phyloP scores from a whole-genome alignment of 37 sponge, comb jelly and placozoan genomes.

The Mnemiopsis leidyi region DNA sequence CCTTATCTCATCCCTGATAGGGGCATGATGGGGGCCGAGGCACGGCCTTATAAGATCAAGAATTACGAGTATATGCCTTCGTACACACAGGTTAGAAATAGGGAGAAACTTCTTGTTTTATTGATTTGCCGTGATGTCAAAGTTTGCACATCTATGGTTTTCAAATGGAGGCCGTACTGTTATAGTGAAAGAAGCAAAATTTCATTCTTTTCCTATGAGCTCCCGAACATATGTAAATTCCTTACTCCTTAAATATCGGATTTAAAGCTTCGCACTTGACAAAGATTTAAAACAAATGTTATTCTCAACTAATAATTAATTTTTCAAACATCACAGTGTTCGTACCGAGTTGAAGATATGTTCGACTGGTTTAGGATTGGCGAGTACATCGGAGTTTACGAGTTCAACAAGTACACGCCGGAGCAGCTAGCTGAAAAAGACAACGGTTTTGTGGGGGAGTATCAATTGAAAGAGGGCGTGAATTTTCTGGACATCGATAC shows the following conservation, averaged over 20 bases:
- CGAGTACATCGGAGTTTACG: background rate
- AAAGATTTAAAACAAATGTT: too few species aligned
- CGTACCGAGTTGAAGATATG: conserved; percentile 12
- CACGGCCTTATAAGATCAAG: background rate
- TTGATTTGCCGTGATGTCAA: too few species aligned
- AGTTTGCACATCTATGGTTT: too few species aligned
- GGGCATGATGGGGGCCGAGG: background rate
- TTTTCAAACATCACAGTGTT: conserved; percentile 7
- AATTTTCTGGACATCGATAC: background rate
- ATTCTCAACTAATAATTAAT: too few species aligned
- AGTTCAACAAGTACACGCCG: too few species aligned
- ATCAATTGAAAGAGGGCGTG: background rate
- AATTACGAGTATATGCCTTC: background rate
- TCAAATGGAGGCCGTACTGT: too few species aligned
- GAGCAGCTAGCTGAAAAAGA: background rate
- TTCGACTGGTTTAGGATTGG: background rate
- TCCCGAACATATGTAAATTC: too few species aligned
- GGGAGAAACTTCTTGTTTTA: too few species aligned
- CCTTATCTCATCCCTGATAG: background rate
- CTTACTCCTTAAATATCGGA: too few species aligned
- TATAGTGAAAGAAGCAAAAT: too few species aligned
- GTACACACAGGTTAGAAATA: conserved; percentile 13
- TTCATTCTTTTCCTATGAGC: too few species aligned
- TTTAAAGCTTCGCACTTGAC: too few species aligned
- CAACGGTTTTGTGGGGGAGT: background rate